Evolutionary conservation across 2,797 vertebrate genomes (phyloP), one percentile per base, ranked within the genome.

Genomic region (Poeciliopsis turneri): DNA sequence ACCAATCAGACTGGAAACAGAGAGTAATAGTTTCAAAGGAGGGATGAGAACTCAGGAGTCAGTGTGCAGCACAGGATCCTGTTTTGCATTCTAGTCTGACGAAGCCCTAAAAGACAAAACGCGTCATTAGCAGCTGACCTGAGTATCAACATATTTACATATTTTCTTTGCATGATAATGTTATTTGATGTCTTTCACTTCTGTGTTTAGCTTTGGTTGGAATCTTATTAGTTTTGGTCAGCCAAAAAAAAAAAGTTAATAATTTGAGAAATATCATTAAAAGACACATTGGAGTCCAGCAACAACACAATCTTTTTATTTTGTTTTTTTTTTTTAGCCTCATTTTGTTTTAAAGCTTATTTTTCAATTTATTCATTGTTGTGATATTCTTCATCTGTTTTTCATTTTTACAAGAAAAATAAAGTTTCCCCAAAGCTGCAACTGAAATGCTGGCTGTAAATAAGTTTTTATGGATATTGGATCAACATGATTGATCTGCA

Each of bases 91-190:
- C n/a, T 33, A 28, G 12, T 74, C 28, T 64, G 39, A 45, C 20
- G 73, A 12, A 10, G 70, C 6, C 53, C 61, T 28, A 70, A 76
- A 68, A 11, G 18, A 77, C 3, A 76, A 68, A 77, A 53, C 18
- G 39, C 4, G 10, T 7, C 36, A 33, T 72, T n/a, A 74, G 7
- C 33, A 68, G 6, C 68, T 59, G 2, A 3, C 25, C 30, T 8
- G 66, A 45, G 41, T 28, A 45, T 16, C 25, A 28, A 28, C 25
- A 70, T 41, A 15, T 45, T 45, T 45, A 28, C 43, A 70, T 15
- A 70, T 68, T 25, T 68, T 68, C 18, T 68, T 68, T 39, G 64
- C 36, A 68, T 68, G 18, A 39, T 41, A 68, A 39, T 68, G 3
- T 68, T 68, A 18, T 36, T 64, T 20, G 59, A 36, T 36, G 59